Evolutionary conservation across 2,113 vertebrate species (phyloP).

Genomic region (Scatophagus argus): DNA sequence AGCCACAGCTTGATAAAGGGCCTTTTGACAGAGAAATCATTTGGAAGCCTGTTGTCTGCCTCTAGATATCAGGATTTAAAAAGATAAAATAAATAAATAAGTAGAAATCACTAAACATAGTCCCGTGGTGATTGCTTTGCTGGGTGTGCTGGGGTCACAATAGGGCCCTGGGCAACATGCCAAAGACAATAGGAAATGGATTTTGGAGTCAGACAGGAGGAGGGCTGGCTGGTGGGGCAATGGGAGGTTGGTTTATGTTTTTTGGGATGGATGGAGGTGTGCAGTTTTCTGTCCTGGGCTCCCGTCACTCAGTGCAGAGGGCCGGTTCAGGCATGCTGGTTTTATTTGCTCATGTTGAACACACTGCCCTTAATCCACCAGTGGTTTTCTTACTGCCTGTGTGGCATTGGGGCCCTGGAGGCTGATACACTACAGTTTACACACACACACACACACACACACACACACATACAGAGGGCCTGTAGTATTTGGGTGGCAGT

Average conservation of each 20-base stretch:
- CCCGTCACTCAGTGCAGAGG: constrained; percentile 33
- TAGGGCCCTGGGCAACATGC: constrained; percentile 6
- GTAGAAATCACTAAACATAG: constrained; percentile 17
- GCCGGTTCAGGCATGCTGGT: constrained; percentile 54
- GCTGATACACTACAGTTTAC: constrained; percentile 40
- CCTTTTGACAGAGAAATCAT: constrained; percentile 29
- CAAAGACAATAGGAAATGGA: constrained; percentile 5
- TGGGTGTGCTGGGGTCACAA: neutral
- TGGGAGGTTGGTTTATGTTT: constrained; percentile 18
- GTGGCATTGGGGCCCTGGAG: constrained; percentile 57
- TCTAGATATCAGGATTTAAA: constrained; percentile 40
- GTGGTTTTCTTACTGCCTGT: constrained; percentile 65
- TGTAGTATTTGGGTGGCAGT: constrained; percentile 16
- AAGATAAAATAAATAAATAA: constrained; percentile 25
- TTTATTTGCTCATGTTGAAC: constrained; percentile 64
- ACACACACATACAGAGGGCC: constrained; percentile 31
- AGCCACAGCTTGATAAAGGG: constrained; percentile 56
- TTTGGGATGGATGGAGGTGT: neutral
- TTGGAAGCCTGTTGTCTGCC: constrained; percentile 13
- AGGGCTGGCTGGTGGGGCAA: neutral
- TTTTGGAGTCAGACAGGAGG: constrained; percentile 14
- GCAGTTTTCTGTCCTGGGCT: constrained; percentile 13
- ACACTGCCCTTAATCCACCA: constrained; percentile 67
- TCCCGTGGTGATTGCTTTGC: constrained; percentile 16
- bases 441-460: constrained; percentile 32